These are phyloP conservation scores for Brachycybe producta DNA, from an alignment of 2,888 invertebrate species.

Conservation along the genomic window DNA sequence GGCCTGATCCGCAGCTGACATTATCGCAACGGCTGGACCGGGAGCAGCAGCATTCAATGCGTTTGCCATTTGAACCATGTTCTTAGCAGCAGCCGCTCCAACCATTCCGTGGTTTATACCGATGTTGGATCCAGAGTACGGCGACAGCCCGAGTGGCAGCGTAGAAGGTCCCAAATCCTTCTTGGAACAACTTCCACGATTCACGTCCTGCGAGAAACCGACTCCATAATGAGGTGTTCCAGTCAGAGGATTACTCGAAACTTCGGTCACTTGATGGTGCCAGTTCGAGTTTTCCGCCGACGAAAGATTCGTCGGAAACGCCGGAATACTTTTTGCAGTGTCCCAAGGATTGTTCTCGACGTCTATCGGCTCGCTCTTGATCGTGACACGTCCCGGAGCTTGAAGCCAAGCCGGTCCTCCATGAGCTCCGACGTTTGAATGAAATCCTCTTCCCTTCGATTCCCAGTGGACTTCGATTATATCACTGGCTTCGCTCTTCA, in stretches of 20 bases:
- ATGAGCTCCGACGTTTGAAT: background rate
- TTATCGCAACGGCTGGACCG: too few relatives aligned
- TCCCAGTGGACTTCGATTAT: constrained; percentile 15
- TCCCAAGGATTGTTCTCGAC: constrained; percentile 13
- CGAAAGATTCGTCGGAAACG: constrained; percentile 13
- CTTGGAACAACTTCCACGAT: constrained; percentile 10
- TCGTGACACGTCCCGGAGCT: constrained; percentile 12
- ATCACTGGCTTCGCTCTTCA: constrained; percentile 11
- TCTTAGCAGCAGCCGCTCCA: background rate
- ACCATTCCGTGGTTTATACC: constrained; percentile 3
- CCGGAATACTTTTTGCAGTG: constrained; percentile 13
- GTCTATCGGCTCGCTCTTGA: constrained; percentile 14
- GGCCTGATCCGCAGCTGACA: too few relatives aligned
- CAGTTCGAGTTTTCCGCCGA: constrained; percentile 8
- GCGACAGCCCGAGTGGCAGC: constrained; percentile 6
- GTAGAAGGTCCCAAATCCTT: constrained; percentile 4
- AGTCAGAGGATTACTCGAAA: background rate
- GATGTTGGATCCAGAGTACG: background rate
- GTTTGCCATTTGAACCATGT: background rate
- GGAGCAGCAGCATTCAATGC: background rate
- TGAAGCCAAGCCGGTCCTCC: constrained; percentile 11
- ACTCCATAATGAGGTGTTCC: background rate
- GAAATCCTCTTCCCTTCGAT: constrained; percentile 6
- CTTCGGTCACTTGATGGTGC: constrained; percentile 15
- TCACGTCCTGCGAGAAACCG: constrained; percentile 2